A percentile compares a stretch with the other conserved stretches of the same genome.
Evolutionary conservation across 2,113 vertebrate genomes (phyloP).

Genomic region (Okapia johnstoni): DNA sequence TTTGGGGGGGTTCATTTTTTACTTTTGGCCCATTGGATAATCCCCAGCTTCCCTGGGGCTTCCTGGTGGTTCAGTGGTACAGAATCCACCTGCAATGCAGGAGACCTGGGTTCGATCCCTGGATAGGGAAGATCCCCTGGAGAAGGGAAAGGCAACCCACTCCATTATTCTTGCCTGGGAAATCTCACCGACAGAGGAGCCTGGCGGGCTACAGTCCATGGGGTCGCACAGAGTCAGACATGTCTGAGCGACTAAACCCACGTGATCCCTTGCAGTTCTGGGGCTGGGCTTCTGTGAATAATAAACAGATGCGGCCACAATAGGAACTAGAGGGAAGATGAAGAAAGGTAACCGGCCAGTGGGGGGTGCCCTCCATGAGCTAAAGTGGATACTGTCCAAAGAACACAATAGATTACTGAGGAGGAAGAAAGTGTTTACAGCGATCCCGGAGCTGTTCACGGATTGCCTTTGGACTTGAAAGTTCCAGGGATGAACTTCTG

Average conservation of each 20-base stretch:
- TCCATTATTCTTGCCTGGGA: neutral
- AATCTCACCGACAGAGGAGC: neutral
- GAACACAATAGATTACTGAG: neutral
- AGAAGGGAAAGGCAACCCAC: neutral
- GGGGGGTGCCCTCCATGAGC: neutral
- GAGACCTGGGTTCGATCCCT: neutral
- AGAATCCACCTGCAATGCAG: neutral
- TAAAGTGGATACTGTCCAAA: accelerated
- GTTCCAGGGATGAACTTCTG: neutral
- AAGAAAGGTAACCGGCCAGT: accelerated
- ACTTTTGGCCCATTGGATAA: neutral
- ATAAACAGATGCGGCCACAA: neutral
- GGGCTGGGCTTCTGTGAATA: neutral
- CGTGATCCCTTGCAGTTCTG: neutral
- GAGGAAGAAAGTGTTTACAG: neutral
- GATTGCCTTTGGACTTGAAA: no score
- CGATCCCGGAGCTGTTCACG: accelerated
- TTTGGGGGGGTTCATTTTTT: neutral
- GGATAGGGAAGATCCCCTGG: neutral
- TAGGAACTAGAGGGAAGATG: neutral
- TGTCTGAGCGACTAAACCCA: neutral
- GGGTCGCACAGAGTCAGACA: neutral
- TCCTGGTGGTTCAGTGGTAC: neutral
- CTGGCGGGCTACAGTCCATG: neutral
- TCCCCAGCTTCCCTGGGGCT: neutral